Conservation (phyloP, 2,888 invertebrate genomes). For the Halictus ligatus region DNA sequence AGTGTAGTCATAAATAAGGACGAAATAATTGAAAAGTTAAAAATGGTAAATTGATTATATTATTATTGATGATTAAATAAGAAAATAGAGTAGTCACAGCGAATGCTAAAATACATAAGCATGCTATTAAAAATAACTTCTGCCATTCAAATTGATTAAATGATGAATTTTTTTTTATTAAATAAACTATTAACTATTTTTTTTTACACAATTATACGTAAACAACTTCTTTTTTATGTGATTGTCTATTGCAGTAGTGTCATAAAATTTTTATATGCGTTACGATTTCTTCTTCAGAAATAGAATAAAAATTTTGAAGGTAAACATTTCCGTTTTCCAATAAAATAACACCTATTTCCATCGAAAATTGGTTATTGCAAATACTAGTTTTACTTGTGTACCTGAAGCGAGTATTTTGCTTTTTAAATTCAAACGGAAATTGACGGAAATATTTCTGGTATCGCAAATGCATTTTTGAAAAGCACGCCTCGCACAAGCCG, state of each 20-base stretch:
- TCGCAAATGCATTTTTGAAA: neutral
- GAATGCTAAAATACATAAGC: too few species aligned
- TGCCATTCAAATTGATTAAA: neutral
- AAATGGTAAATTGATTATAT: too few species aligned
- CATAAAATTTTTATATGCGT: neutral
- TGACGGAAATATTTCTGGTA: neutral
- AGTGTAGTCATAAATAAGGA: too few species aligned
- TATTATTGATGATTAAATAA: too few species aligned
- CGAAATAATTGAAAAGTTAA: too few species aligned
- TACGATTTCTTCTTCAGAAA: neutral
- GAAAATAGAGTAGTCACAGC: too few species aligned
- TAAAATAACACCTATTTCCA: neutral
- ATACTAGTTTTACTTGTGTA: neutral
- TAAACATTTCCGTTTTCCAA: neutral
- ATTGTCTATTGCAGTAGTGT: neutral
- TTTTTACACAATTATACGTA: too few species aligned
- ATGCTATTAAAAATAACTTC: too few species aligned
- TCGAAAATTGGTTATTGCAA: neutral
- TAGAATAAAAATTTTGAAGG: neutral
- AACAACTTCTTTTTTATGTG: neutral
- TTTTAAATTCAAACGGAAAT: neutral
- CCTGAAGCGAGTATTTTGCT: neutral
- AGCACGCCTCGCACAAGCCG: neutral
- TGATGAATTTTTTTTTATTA: neutral
- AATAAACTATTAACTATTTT: neutral